Percentiles rank a stretch among this genome's conserved stretches.
Evolutionary conservation across 2,797 vertebrate genomes (phyloP).

Genomic region (Oryzias dopingdopingensis): DNA sequence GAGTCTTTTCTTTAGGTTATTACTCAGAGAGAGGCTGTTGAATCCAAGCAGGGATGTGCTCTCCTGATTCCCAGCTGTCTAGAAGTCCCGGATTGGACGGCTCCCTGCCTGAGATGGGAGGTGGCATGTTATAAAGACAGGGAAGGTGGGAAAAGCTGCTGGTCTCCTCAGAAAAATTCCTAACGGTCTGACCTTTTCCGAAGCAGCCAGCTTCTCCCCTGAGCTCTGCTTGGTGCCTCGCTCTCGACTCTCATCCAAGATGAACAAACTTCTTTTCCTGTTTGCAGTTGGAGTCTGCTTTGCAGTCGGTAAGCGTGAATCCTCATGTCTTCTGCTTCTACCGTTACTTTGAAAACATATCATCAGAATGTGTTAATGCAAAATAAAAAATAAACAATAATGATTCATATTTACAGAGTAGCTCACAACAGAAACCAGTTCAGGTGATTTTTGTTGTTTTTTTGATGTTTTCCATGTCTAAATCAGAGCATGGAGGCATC

Average conservation of each 20-base stretch:
- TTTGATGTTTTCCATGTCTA: too few species aligned
- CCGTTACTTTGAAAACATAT: too few species aligned
- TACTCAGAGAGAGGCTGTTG: too few species aligned
- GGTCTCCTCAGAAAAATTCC: background rate
- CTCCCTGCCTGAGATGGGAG: constrained; percentile 43
- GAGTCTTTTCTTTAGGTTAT: too few species aligned
- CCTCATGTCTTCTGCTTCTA: background rate
- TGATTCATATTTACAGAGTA: too few species aligned
- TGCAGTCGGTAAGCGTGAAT: constrained; percentile 62
- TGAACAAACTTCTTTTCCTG: constrained; percentile 68
- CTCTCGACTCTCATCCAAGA: constrained; percentile 29
- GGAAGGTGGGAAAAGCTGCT: background rate
- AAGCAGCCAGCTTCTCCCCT: background rate
- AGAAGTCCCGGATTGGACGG: constrained; percentile 45
- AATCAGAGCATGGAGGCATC: too few species aligned
- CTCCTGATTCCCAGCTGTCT: background rate
- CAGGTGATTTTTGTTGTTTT: too few species aligned
- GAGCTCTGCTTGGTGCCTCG: background rate
- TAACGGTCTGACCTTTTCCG: constrained; percentile 40
- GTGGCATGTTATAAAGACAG: constrained; percentile 57
- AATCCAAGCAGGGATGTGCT: background rate
- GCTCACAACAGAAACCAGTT: too few species aligned
- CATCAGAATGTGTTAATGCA: too few species aligned
- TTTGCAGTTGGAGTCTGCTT: constrained; percentile 64
- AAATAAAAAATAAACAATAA: too few species aligned